Evolutionary conservation across 64 coral and sea anemone species (phyloP), one percentile per base, ranked within the genome.

Genomic region (Pocillopora damicornis): DNA sequence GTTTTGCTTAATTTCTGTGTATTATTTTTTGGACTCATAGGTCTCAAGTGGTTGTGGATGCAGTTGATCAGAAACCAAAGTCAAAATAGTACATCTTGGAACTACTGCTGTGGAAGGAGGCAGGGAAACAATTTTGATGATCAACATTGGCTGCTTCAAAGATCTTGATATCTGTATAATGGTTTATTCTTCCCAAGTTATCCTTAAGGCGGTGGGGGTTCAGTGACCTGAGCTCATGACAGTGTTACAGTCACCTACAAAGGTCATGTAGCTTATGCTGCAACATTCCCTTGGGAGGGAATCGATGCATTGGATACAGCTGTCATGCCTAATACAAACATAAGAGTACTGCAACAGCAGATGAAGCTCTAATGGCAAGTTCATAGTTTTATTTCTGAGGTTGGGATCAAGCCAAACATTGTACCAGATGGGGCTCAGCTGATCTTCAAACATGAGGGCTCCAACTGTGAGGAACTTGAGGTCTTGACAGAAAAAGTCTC

Each of bases 291-390:
- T 20, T 95, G 86, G 90, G 86, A 92, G 75, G 94, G 94, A 76
- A 79, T 95, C 30, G 92, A 95, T 92, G 94, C 94, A 63, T 37
- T 95, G 17, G 94, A 95, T 92, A 90, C 94, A 61, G 94, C 94
- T 35, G 90, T 95, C 30, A 42, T 77, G 62, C 90, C 94, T 76
- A 92, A 95, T 77, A 92, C n/a, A 37, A 94, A 75, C 56, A 71
- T 91, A 34, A 95, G 87, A 37, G 61, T 84, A 23, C 73, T 95
- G 60, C 62, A 89, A 61, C 94, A 95, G 56, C 89, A 95, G 61
- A 95, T 95, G 90, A 95, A 95, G 73, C 90, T 90, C 71, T 80
- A 89, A 73, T 95, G 94, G 94, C 37, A 90, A 15, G 81, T 95
- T 14, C 94, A 95, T 92, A 86, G 93, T 58, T 82, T 95, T 45